These are phyloP conservation scores for Pseudopleuronectes americanus DNA, from an alignment of 2,797 vertebrate species.

Conservation along the genomic window DNA sequence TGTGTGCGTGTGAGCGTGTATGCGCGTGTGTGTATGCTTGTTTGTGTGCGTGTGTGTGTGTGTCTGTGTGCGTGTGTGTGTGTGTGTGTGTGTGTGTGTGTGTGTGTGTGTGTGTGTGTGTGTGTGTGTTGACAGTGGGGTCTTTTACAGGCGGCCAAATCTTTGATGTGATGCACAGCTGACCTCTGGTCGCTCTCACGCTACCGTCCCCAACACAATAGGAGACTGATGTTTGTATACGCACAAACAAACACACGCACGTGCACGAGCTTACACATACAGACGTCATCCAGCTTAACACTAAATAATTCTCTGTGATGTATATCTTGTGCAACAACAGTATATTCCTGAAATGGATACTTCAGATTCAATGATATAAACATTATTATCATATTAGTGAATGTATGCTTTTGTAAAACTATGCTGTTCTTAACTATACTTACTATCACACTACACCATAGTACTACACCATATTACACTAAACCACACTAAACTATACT, in stretches of 20 bases:
- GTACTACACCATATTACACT: too few relatives aligned
- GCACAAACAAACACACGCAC: constrained; percentile 17
- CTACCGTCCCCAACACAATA: constrained; percentile 68
- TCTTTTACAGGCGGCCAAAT: constrained; percentile 55
- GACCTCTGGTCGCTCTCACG: constrained; percentile 67
- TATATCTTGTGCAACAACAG: not conserved
- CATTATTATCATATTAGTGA: too few relatives aligned
- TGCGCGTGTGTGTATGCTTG: not conserved
- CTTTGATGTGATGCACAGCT: constrained; percentile 75
- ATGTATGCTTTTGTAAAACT: too few relatives aligned
- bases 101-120: constrained; percentile 42
- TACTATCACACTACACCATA: too few relatives aligned
- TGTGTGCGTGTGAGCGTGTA: too few relatives aligned
- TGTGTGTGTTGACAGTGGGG: constrained; percentile 28
- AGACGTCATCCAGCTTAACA: constrained; percentile 7
- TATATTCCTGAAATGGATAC: too few relatives aligned
- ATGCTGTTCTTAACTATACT: too few relatives aligned
- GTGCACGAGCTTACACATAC: constrained; percentile 1
- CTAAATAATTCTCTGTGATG: not conserved
- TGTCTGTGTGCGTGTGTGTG: too few relatives aligned
- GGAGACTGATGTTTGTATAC: constrained; percentile 53
- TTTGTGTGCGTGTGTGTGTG: not conserved
- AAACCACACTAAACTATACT: too few relatives aligned
- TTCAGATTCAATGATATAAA: too few relatives aligned
- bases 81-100: constrained; percentile 31